These are phyloP conservation scores for Hemichromis elongatus DNA, from an alignment of 2,113 vertebrate species.

Conservation along the genomic window DNA sequence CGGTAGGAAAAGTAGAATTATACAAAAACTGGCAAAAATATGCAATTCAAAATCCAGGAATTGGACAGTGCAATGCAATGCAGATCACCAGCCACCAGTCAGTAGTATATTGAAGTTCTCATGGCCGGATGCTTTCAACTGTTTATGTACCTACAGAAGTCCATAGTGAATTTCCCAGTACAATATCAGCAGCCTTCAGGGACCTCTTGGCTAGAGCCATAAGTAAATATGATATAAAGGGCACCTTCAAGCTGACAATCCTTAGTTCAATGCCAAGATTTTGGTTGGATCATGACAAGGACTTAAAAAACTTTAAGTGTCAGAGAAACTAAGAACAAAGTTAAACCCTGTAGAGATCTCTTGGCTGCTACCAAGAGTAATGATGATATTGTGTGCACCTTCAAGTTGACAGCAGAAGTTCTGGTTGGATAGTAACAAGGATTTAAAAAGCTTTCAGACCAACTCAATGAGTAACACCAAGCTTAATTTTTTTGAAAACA, in stretches of 20 bases:
- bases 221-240: neutral
- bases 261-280: neutral
- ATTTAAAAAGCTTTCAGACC: neutral
- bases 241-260: neutral
- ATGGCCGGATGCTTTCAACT: neutral
- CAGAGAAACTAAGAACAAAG: too few species aligned
- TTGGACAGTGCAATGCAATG: neutral
- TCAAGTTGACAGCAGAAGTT: too few species aligned
- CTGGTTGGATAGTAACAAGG: too few species aligned
- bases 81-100: slow-evolving; percentile 7
- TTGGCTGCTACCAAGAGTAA: too few species aligned
- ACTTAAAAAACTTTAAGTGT: neutral
- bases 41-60: neutral
- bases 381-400: too few species aligned
- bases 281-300: neutral
- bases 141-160: neutral
- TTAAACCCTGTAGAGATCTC: too few species aligned
- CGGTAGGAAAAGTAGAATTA: neutral
- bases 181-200: neutral
- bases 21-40: neutral
- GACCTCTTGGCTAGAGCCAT: neutral
- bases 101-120: neutral
- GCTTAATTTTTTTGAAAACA: neutral
- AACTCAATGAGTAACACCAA: neutral
- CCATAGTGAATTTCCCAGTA: neutral